phyloP scores from a whole-genome alignment of 2,888 invertebrate species.

The Crossocerus cetratus region DNA sequence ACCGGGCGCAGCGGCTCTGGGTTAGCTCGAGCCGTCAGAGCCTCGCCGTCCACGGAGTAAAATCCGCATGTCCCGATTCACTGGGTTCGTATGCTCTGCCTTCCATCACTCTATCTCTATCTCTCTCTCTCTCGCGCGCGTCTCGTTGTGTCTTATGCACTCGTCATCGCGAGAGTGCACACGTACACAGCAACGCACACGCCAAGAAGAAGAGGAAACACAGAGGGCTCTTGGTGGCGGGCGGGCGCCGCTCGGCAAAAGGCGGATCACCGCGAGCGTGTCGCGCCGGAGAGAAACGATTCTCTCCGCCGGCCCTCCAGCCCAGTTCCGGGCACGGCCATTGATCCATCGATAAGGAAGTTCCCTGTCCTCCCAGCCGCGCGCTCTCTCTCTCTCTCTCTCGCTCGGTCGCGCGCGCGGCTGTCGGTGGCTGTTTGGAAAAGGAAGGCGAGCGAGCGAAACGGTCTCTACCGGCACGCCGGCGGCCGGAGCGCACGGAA shows the following conservation, averaged over 20 bases:
- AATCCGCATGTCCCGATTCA: conserved; percentile 56
- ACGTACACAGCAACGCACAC: conserved; percentile 25
- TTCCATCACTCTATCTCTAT: neutral
- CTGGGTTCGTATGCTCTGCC: conserved; percentile 51
- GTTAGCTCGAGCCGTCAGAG: conserved; percentile 20
- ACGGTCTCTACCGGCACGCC: conserved; percentile 13
- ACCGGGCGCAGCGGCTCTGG: conserved; percentile 38
- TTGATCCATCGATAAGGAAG: conserved; percentile 66
- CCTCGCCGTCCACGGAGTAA: conserved; percentile 24
- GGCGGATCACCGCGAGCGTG: conserved; percentile 29
- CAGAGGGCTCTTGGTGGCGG: too few species aligned
- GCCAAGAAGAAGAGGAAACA: conserved; percentile 32
- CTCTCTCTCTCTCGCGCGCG: too few species aligned
- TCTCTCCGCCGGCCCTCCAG: conserved; percentile 53
- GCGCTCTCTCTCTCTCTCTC: too few species aligned
- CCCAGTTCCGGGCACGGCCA: conserved; percentile 63
- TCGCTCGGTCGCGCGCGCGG: too few species aligned
- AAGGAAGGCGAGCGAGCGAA: conserved; percentile 36
- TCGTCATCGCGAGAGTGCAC: conserved; percentile 1
- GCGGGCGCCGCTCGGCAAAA: conserved; percentile 28
- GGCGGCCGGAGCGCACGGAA: neutral
- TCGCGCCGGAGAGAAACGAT: conserved; percentile 39
- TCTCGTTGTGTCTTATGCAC: too few species aligned
- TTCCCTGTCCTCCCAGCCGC: conserved; percentile 52
- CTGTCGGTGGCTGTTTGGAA: conserved; percentile 37